Evolutionary conservation across 2,113 vertebrate species (phyloP).

Genomic region (Holacanthus passer): DNA sequence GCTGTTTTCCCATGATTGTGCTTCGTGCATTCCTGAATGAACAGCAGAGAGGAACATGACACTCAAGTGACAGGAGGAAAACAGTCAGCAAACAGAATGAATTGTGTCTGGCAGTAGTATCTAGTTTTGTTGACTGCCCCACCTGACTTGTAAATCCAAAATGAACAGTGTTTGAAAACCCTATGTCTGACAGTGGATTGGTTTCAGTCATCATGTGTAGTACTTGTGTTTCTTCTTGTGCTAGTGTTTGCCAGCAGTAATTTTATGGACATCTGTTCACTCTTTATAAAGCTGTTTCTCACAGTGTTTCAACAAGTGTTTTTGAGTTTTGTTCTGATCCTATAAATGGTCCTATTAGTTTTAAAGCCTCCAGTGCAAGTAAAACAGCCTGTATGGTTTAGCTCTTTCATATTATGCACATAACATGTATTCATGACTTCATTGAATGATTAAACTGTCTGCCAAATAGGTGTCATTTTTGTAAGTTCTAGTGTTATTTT

Average conservation of each 20-base stretch:
- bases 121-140: not conserved
- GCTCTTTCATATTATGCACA: not conserved
- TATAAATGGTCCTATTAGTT: not conserved
- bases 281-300: not conserved
- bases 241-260: not conserved
- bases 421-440: not conserved
- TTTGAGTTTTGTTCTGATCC: not conserved
- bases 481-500: not conserved
- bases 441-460: not conserved
- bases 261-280: not conserved
- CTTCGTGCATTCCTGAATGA: conserved; percentile 19
- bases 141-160: too few species aligned
- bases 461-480: not conserved
- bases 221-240: not conserved
- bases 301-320: not conserved
- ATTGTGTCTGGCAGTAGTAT: conserved; percentile 4
- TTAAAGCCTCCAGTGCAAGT: not conserved
- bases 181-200: not conserved
- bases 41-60: conserved; percentile 16
- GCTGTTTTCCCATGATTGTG: conserved; percentile 17
- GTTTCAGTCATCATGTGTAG: not conserved
- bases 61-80: not conserved
- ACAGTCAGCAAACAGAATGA: not conserved
- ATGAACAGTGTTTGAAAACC: too few species aligned
- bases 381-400: not conserved